Evolutionary conservation across 2,797 vertebrate genomes (phyloP).

Genomic region (Centroberyx gerrardi): DNA sequence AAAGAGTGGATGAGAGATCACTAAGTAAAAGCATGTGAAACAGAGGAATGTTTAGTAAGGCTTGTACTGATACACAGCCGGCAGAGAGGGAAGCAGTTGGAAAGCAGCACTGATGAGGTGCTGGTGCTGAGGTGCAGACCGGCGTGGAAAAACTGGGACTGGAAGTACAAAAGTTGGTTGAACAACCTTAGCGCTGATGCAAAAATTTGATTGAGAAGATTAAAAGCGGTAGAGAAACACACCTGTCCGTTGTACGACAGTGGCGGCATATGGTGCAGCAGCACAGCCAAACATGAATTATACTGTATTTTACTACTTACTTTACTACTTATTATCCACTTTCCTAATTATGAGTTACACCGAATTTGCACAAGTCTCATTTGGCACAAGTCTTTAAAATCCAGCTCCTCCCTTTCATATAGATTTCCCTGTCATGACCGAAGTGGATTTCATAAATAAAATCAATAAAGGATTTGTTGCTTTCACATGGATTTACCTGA

Average conservation of each 20-base stretch:
- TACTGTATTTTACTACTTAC: background rate
- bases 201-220: no score
- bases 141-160: background rate
- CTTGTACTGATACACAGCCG: constrained; percentile 46
- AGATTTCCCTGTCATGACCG: background rate
- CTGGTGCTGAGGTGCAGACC: constrained; percentile 2
- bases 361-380: no score
- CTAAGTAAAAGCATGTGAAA: constrained; percentile 76
- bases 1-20: constrained; percentile 70
- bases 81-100: constrained; percentile 16
- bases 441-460: background rate
- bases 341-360: constrained; percentile 17
- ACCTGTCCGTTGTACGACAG: background rate
- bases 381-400: constrained; percentile 1
- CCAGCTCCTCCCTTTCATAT: background rate
- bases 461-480: background rate
- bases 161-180: background rate
- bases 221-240: no score
- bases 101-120: background rate
- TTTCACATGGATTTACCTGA: background rate
- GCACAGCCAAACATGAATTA: constrained; percentile 8
- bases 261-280: constrained; percentile 11
- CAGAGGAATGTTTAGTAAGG: constrained; percentile 75
- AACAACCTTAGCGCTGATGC: no score
- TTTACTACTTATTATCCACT: background rate